A percentile compares a stretch with the other conserved stretches of the same genome.
Conservation (phyloP, 1,140 invertebrate species). For the Bombus balteatus region DNA sequence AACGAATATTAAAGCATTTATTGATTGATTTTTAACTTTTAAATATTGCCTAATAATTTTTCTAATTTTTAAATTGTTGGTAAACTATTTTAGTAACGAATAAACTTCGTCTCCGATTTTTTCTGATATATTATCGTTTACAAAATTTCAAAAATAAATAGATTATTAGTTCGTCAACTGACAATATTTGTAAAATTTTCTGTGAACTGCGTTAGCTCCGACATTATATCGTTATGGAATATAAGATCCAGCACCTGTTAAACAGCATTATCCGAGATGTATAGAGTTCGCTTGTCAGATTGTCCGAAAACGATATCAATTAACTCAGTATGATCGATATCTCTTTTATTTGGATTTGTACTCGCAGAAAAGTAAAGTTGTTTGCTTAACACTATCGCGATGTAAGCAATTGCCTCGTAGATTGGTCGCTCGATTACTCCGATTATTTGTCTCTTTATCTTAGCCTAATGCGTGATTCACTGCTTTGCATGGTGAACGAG, state of each 20-base stretch:
- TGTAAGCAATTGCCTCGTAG: neutral
- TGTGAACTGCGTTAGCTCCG: neutral
- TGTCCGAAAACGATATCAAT: neutral
- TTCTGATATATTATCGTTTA: neutral
- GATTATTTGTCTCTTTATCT: constrained; percentile 61
- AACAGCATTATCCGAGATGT: too few relatives aligned
- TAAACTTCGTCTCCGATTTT: neutral
- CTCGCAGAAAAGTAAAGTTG: neutral
- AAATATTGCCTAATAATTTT: neutral
- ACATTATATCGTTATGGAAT: too few relatives aligned
- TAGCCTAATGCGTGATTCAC: constrained; percentile 79
- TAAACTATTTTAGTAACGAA: too few relatives aligned
- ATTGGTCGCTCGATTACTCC: constrained; percentile 45
- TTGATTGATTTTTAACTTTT: too few relatives aligned
- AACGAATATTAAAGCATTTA: too few relatives aligned
- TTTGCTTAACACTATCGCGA: neutral
- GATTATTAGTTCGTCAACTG: neutral
- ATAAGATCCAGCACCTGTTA: too few relatives aligned
- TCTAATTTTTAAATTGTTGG: neutral
- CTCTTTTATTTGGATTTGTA: too few relatives aligned
- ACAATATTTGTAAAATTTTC: neutral
- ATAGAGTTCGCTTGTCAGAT: neutral
- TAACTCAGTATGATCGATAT: neutral
- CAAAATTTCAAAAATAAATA: neutral
- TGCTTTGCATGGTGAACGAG: constrained; percentile 76